Percentiles rank a stretch among this genome's conserved stretches.
Evolutionary conservation across 2,113 vertebrate species (phyloP).

Genomic region (Ceyx margarethae): DNA sequence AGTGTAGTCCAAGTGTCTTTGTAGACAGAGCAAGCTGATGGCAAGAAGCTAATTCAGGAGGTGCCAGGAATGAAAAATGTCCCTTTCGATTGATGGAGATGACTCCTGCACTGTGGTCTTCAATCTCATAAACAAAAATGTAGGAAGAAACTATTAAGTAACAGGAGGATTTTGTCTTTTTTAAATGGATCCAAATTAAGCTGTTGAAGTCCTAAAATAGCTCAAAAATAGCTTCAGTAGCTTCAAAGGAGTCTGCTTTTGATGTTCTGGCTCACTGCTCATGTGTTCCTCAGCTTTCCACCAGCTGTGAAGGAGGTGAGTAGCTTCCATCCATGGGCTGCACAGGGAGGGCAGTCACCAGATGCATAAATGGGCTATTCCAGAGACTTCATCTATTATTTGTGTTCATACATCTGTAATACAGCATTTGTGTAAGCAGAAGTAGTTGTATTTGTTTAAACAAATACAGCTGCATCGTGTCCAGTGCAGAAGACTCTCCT

Average conservation of each 20-base stretch:
- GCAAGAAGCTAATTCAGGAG: background rate
- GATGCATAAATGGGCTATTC: background rate
- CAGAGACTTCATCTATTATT: background rate
- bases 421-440: background rate
- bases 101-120: background rate
- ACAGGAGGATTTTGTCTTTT: background rate
- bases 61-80: background rate
- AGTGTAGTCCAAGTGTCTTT: background rate
- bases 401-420: background rate
- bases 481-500: background rate
- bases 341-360: background rate
- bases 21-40: background rate
- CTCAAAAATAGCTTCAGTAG: constrained; percentile 1
- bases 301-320: background rate
- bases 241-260: constrained; percentile 5
- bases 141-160: background rate
- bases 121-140: background rate
- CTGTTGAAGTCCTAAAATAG: background rate
- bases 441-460: accelerated
- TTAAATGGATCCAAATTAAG: background rate
- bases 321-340: background rate
- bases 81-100: background rate
- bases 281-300: background rate
- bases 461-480: background rate
- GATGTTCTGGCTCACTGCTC: background rate